These are phyloP conservation scores for Epizoanthus stellaris DNA, from an alignment of 92 coral and sea anemone genomes.

Conservation along the genomic window DNA sequence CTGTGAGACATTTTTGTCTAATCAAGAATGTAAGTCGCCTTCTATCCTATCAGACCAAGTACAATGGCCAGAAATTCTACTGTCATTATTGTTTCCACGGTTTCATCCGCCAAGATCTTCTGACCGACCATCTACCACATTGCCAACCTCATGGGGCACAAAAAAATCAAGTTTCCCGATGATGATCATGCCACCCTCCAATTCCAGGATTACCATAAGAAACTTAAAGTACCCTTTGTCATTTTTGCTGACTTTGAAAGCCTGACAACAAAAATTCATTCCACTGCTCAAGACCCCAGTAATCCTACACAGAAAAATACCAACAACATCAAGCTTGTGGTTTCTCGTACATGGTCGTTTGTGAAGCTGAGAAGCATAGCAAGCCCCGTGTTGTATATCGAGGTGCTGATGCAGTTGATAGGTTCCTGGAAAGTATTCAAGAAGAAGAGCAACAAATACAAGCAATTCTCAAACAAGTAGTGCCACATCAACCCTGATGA, in stretches of 20 bases:
- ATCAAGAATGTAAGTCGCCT: too few relatives aligned
- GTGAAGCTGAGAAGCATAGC: not conserved
- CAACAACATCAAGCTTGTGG: constrained; percentile 39
- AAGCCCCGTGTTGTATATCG: constrained; percentile 48
- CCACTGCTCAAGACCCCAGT: too few relatives aligned
- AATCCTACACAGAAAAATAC: not conserved
- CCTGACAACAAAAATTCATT: not conserved
- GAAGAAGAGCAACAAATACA: constrained; percentile 27
- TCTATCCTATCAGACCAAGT: not conserved
- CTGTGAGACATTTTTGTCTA: constrained; percentile 38
- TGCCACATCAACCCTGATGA: too few relatives aligned
- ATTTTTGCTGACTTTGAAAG: constrained; percentile 8
- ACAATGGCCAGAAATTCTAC: constrained; percentile 9
- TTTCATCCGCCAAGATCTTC: constrained; percentile 36
- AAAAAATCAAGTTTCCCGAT: constrained; percentile 44
- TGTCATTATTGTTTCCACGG: constrained; percentile 49
- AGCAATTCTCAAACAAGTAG: constrained; percentile 31
- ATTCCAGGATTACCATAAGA: constrained; percentile 52
- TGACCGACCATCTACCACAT: constrained; percentile 38
- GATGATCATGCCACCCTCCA: constrained; percentile 32
- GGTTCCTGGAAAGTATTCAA: constrained; percentile 33
- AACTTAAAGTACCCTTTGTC: constrained; percentile 33
- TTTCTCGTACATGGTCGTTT: not conserved
- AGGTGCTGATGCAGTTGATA: constrained; percentile 31
- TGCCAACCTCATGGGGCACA: constrained; percentile 31